Percentiles rank a stretch among this genome's conserved stretches.
Conservation (phyloP, 1,140 invertebrate species). For the Akabosia matsudoensis region DNA sequence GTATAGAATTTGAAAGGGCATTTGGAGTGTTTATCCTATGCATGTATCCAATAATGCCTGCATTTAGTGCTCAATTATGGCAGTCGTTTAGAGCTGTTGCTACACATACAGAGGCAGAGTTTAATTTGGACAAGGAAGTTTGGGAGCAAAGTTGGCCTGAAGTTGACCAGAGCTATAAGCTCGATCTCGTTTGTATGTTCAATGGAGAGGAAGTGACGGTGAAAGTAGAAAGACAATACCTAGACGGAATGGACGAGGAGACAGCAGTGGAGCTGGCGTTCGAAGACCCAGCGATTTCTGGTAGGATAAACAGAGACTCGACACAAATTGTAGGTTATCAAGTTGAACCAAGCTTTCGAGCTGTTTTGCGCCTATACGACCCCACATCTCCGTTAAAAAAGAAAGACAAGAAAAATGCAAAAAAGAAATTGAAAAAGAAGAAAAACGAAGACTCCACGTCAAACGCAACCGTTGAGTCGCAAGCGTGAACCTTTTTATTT, state of each 20-base stretch:
- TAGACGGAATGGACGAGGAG: conserved; percentile 57
- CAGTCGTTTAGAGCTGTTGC: conserved; percentile 46
- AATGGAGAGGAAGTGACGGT: conserved; percentile 58
- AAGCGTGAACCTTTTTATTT: too few species aligned
- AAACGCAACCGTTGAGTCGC: not conserved
- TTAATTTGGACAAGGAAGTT: conserved; percentile 50
- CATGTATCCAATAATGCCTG: conserved; percentile 79
- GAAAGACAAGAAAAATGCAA: not conserved
- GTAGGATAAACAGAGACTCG: conserved; percentile 32
- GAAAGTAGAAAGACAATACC: conserved; percentile 55
- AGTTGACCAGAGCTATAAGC: conserved; percentile 66
- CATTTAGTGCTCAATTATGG: conserved; percentile 89
- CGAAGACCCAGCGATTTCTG: conserved; percentile 37
- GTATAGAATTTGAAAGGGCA: conserved; percentile 73
- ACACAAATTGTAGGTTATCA: conserved; percentile 25
- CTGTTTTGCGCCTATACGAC: conserved; percentile 22
- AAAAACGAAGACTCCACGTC: not conserved
- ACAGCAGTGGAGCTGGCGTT: conserved; percentile 58
- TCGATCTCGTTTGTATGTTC: conserved; percentile 63
- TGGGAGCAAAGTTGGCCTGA: conserved; percentile 68
- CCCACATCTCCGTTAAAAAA: not conserved
- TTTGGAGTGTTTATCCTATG: conserved; percentile 76
- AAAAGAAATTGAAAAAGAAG: conserved; percentile 13
- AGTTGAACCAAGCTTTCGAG: conserved; percentile 42
- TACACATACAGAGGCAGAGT: conserved; percentile 40